A percentile compares a stretch with the other conserved stretches of the same genome.
Conservation (phyloP, 2,797 vertebrate species). For the Geotrypetes seraphini region DNA sequence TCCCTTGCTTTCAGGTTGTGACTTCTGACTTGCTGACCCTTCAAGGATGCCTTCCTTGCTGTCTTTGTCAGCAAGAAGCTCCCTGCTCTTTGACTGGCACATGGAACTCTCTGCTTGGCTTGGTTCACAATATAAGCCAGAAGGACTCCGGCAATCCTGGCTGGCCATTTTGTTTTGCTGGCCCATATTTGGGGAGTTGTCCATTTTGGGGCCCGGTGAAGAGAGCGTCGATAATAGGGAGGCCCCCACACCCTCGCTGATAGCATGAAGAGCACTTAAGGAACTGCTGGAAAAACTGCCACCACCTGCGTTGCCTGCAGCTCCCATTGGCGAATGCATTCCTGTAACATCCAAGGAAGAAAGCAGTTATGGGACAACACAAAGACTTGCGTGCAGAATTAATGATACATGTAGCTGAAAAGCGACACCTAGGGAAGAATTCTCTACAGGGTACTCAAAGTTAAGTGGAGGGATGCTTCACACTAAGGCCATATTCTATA, state of each 20-base stretch:
- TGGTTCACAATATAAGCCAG: constrained; percentile 63
- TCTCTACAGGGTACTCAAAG: no score
- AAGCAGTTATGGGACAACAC: not conserved
- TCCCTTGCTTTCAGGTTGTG: constrained; percentile 70
- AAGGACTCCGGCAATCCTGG: constrained; percentile 78
- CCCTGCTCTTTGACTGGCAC: constrained; percentile 77
- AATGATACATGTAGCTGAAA: no score
- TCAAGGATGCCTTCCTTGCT: constrained; percentile 48
- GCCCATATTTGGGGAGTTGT: constrained; percentile 78
- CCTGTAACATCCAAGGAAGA: constrained; percentile 43
- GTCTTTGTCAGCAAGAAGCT: constrained; percentile 63
- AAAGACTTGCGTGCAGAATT: no score
- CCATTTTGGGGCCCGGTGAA: constrained; percentile 80
- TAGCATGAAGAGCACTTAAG: constrained; percentile 92
- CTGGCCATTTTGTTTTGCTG: constrained; percentile 58
- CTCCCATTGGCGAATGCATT: constrained; percentile 84
- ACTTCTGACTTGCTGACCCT: constrained; percentile 56
- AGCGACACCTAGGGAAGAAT: no score
- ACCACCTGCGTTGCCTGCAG: constrained; percentile 55
- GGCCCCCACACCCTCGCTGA: constrained; percentile 93
- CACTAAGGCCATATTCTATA: no score
- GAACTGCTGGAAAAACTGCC: constrained; percentile 90
- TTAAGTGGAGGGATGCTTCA: no score
- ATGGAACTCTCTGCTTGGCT: constrained; percentile 67
- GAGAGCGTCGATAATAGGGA: constrained; percentile 80